A percentile compares a stretch with the other conserved stretches of the same genome.
phyloP scores from a whole-genome alignment of 2,113 vertebrate species.

The Budorcas taxicolor region DNA sequence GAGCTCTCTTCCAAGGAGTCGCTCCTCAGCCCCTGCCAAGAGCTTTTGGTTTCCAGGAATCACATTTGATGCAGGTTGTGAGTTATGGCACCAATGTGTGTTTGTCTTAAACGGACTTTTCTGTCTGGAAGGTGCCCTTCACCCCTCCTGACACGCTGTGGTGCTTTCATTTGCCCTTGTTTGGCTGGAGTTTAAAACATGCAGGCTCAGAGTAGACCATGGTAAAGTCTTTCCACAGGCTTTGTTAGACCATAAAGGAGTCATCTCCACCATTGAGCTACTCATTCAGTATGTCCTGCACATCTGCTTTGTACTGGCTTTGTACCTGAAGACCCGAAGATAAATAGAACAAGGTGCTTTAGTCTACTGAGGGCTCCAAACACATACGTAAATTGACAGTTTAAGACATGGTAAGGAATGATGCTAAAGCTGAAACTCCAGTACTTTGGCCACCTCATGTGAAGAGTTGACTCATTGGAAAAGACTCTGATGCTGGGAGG shows the following conservation, averaged over 20 bases:
- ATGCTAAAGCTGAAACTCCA: no score
- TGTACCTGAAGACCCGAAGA: background rate
- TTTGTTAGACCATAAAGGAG: background rate
- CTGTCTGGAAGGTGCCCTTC: background rate
- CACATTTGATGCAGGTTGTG: background rate
- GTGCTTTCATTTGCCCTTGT: background rate
- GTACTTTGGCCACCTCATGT: no score
- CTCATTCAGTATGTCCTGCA: background rate
- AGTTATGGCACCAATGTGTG: background rate
- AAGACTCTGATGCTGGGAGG: no score
- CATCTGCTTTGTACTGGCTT: background rate
- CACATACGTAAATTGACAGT: background rate
- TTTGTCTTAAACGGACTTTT: background rate
- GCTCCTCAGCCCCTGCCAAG: background rate
- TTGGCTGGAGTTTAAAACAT: background rate
- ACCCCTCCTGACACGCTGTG: background rate
- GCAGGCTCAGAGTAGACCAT: background rate
- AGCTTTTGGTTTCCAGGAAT: background rate
- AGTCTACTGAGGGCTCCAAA: background rate
- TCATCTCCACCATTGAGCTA: background rate
- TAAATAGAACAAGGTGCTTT: background rate
- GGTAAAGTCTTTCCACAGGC: rapidly evolving
- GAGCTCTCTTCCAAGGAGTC: background rate
- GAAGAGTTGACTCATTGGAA: no score
- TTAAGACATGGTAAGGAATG: background rate